Evolutionary conservation across 1,140 invertebrate genomes (phyloP).

Genomic region (Hirudo medicinalis): DNA sequence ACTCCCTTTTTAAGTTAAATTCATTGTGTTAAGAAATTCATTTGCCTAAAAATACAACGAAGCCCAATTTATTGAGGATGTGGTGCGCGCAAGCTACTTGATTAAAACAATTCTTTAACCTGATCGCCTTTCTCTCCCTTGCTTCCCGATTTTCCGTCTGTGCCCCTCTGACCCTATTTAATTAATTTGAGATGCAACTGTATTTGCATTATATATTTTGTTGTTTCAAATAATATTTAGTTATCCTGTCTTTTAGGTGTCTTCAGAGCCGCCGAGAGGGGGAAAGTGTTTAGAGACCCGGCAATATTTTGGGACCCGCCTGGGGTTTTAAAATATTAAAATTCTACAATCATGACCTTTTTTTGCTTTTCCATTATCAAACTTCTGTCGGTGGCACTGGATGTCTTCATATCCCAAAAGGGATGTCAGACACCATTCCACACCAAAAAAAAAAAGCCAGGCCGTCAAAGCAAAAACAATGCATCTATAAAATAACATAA

Average conservation of each 20-base stretch:
- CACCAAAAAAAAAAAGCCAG: no score
- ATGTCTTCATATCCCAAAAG: no score
- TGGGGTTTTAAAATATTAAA: no score
- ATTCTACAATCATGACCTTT: no score
- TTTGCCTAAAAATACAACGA: not conserved
- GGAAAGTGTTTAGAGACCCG: no score
- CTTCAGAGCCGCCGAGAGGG: no score
- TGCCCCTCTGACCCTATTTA: constrained; percentile 17
- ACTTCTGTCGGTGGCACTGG: no score
- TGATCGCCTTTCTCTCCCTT: constrained; percentile 23
- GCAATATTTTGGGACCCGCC: no score
- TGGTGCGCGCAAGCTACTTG: not conserved
- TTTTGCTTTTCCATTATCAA: no score
- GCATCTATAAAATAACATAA: no score
- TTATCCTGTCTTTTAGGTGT: not conserved
- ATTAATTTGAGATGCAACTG: not conserved
- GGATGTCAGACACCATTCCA: no score
- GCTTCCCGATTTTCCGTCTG: constrained; percentile 15
- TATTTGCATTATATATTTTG: not conserved
- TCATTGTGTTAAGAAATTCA: not conserved
- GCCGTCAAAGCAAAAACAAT: no score
- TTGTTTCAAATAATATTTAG: not conserved
- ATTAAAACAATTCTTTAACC: constrained; percentile 8
- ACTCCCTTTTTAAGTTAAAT: constrained; percentile 15
- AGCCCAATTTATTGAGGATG: not conserved